phyloP scores from a whole-genome alignment of 2,888 invertebrate species.

The Epistrophella euchroma region DNA sequence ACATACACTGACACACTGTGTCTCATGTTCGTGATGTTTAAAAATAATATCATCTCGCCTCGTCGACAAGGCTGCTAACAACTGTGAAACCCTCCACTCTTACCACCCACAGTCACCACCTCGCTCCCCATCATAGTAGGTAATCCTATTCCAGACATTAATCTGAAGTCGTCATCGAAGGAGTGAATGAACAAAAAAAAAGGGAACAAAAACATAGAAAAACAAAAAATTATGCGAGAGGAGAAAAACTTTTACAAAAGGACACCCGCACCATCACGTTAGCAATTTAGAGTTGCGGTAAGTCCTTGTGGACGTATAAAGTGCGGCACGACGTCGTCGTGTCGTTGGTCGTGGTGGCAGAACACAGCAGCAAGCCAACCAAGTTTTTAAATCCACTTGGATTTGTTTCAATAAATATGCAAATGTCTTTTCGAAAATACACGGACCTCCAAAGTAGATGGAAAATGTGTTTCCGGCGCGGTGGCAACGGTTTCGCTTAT shows the following conservation, averaged over 20 bases:
- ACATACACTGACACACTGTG: conserved; percentile 13
- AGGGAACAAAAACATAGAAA: conserved; percentile 12
- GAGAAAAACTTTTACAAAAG: conserved; percentile 53
- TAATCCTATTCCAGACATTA: conserved; percentile 73
- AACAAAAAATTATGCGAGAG: conserved; percentile 21
- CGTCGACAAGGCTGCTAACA: conserved; percentile 49
- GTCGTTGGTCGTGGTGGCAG: neutral
- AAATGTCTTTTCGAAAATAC: conserved; percentile 78
- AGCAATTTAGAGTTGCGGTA: conserved; percentile 72
- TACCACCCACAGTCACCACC: conserved; percentile 26
- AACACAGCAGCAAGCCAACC: conserved; percentile 71
- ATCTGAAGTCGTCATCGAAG: conserved; percentile 74
- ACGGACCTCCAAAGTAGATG: conserved; percentile 42
- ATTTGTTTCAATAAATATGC: conserved; percentile 84
- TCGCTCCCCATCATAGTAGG: conserved; percentile 27
- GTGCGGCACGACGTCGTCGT: conserved; percentile 47
- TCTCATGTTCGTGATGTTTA: conserved; percentile 35
- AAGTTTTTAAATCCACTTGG: conserved; percentile 81
- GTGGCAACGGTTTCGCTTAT: conserved; percentile 55
- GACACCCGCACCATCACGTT: conserved; percentile 40
- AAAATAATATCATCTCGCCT: conserved; percentile 41
- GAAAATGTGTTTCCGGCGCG: conserved; percentile 46
- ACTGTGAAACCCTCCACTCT: conserved; percentile 34
- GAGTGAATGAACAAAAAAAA: conserved; percentile 68
- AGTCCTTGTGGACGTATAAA: conserved; percentile 76